phyloP scores from a whole-genome alignment of 2,888 invertebrate species.

The Mythimna impura region DNA sequence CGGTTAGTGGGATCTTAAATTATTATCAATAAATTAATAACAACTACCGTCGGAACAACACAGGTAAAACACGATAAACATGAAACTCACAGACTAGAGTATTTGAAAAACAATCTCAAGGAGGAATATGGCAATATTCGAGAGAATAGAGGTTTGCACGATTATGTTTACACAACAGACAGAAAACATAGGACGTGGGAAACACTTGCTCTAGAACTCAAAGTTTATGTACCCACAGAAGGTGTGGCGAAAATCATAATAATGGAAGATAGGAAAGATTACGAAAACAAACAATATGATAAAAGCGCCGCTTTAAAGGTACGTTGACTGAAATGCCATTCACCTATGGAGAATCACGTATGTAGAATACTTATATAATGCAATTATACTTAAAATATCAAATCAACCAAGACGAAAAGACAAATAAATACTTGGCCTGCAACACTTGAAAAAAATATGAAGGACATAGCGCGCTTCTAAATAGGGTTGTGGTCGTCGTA shows the following conservation, averaged over 20 bases:
- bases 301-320: neutral
- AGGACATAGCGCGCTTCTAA: neutral
- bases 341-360: too few relatives aligned
- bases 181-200: conserved; percentile 47
- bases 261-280: conserved; percentile 9
- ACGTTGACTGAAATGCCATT: too few relatives aligned
- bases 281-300: conserved; percentile 16
- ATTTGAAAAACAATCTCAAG: conserved; percentile 20
- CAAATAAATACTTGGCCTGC: neutral
- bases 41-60: neutral
- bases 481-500: neutral
- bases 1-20: too few relatives aligned
- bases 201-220: conserved; percentile 28
- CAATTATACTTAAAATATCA: neutral
- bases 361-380: neutral
- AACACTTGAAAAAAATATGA: neutral
- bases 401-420: neutral
- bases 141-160: conserved; percentile 20
- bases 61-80: neutral
- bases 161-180: conserved; percentile 36
- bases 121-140: conserved; percentile 7
- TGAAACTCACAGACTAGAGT: neutral
- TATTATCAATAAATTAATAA: neutral
- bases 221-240: neutral
- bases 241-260: conserved; percentile 30